A percentile compares a stretch with the other conserved stretches of the same genome.
Evolutionary conservation across 2,113 vertebrate genomes (phyloP).

Genomic region (Megaptera novaeangliae): DNA sequence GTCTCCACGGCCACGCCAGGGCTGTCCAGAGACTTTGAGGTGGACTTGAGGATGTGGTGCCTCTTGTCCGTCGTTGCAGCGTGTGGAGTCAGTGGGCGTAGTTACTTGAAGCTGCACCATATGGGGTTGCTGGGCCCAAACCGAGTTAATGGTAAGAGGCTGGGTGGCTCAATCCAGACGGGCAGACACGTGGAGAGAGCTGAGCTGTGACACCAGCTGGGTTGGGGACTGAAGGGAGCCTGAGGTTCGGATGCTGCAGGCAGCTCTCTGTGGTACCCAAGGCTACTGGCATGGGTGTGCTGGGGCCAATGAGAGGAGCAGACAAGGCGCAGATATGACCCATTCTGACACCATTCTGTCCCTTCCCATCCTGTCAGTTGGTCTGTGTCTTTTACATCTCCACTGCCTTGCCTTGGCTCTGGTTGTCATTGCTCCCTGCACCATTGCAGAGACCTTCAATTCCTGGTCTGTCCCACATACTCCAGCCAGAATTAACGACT

Average conservation of each 20-base stretch:
- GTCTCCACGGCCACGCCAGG: rapidly evolving
- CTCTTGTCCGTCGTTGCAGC: rapidly evolving
- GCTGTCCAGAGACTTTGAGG: background rate
- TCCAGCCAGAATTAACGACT: background rate
- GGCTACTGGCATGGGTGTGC: background rate
- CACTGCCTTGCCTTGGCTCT: background rate
- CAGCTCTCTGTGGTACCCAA: background rate
- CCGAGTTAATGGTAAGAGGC: background rate
- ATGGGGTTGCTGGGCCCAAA: background rate
- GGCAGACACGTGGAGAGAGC: background rate
- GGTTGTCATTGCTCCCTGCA: background rate
- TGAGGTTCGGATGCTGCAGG: background rate
- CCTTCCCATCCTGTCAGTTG: rapidly evolving
- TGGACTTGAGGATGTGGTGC: background rate
- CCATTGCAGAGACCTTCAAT: rapidly evolving
- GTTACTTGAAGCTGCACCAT: no score
- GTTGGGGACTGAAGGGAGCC: background rate
- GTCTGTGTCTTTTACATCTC: background rate
- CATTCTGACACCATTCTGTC: background rate
- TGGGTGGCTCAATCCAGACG: background rate
- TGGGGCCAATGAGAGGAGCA: background rate
- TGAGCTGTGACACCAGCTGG: background rate
- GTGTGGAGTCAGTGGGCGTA: background rate
- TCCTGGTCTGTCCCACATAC: background rate
- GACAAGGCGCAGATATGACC: background rate